Percentiles rank a stretch among this genome's conserved stretches.
Evolutionary conservation across 2,113 vertebrate species (phyloP).

Genomic region (Onychorhynchus coronatus): DNA sequence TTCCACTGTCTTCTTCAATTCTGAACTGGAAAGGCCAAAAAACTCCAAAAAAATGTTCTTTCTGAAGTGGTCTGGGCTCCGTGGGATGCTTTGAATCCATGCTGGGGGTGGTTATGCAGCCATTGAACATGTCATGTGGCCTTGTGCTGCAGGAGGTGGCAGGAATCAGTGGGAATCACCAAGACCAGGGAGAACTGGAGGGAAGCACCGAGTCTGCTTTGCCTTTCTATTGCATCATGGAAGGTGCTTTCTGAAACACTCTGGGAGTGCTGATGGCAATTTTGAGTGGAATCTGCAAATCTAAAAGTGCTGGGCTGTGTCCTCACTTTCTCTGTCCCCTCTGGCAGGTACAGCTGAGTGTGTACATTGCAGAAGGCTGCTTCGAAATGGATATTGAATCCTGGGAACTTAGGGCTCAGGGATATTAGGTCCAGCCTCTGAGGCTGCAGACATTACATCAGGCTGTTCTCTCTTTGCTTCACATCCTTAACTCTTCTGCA

Average conservation of each 20-base stretch:
- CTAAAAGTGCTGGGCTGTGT: neutral
- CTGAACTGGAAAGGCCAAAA: neutral
- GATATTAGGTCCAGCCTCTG: neutral
- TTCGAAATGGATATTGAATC: neutral
- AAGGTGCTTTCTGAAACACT: neutral
- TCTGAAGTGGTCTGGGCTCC: neutral
- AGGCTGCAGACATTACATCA: constrained; percentile 1
- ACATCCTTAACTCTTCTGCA: neutral
- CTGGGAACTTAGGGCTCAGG: neutral
- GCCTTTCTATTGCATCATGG: neutral
- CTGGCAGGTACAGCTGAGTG: neutral
- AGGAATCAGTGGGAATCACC: neutral
- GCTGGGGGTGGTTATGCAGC: neutral
- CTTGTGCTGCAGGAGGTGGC: neutral
- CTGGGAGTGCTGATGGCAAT: neutral
- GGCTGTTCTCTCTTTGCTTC: neutral
- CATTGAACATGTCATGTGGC: neutral
- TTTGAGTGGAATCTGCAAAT: neutral
- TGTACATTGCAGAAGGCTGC: neutral
- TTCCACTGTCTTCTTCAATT: neutral
- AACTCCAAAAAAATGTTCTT: neutral
- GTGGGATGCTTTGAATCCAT: neutral
- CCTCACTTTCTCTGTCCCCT: neutral
- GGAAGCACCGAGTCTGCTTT: neutral
- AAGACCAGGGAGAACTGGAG: neutral